Conservation (phyloP, 2,797 vertebrate species). For the Urophycis tenuis region DNA sequence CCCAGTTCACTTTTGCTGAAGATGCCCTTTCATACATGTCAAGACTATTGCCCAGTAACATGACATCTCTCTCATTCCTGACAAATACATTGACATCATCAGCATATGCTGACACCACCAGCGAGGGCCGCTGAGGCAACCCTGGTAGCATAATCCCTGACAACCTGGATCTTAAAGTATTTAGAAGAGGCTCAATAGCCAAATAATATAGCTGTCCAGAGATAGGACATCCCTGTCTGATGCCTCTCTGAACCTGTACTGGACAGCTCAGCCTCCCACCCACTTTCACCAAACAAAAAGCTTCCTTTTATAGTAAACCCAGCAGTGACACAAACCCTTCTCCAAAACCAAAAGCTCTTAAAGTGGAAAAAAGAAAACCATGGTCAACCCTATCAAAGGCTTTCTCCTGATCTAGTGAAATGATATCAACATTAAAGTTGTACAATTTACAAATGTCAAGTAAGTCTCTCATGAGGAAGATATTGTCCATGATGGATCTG, state of each 20-base stretch:
- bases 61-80: background rate
- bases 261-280: background rate
- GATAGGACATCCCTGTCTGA: no score
- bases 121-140: no score
- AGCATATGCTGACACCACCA: background rate
- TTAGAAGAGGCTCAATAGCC: no score
- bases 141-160: background rate
- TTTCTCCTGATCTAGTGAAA: background rate
- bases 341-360: background rate
- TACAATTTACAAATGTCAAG: background rate
- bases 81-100: background rate
- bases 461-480: no score
- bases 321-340: background rate
- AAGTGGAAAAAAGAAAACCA: background rate
- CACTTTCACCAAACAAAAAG: background rate
- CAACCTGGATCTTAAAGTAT: background rate
- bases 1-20: no score
- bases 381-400: background rate
- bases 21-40: background rate
- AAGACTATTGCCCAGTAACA: background rate
- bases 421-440: background rate
- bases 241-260: no score
- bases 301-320: background rate
- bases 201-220: no score
- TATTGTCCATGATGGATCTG: slow-evolving; percentile 1